phyloP scores from a whole-genome alignment of 64 coral and sea anemone genomes.

The Montipora foliosa region DNA sequence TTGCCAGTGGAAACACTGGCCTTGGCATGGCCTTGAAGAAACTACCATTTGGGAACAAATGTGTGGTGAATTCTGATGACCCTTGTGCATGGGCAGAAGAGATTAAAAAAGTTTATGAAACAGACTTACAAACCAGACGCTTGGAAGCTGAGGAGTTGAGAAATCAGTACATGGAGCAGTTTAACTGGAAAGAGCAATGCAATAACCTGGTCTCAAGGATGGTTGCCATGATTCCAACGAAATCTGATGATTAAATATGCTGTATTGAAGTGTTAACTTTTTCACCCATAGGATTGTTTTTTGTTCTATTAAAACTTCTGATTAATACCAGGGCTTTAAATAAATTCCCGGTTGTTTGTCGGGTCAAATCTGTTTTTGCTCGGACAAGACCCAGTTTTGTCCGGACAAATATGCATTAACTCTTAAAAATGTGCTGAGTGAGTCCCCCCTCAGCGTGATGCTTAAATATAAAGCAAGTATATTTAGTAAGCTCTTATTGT shows the following conservation, averaged over 20 bases:
- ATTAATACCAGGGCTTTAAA: no score
- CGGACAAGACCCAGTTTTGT: no score
- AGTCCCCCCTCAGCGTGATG: no score
- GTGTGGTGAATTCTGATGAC: constrained; percentile 27
- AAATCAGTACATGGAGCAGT: not conserved
- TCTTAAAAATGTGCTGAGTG: no score
- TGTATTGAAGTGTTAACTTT: no score
- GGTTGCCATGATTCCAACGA: not conserved
- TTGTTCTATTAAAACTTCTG: no score
- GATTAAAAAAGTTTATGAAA: not conserved
- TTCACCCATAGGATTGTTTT: no score
- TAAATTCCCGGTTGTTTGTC: no score
- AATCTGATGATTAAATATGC: not conserved
- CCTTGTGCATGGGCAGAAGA: constrained; percentile 16
- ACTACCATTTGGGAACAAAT: not conserved
- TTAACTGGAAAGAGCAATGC: constrained; percentile 42
- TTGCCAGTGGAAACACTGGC: constrained; percentile 8
- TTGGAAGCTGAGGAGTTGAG: constrained; percentile 1
- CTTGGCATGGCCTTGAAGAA: constrained; percentile 26
- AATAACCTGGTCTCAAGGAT: constrained; percentile 8
- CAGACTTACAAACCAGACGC: not conserved
- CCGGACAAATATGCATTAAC: no score
- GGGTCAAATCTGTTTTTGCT: no score
- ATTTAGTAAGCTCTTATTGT: no score
- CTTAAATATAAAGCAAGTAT: no score